Base-by-base conservation (phyloP, 2,113 vertebrate genomes). In the Lampris incognitus region DNA sequence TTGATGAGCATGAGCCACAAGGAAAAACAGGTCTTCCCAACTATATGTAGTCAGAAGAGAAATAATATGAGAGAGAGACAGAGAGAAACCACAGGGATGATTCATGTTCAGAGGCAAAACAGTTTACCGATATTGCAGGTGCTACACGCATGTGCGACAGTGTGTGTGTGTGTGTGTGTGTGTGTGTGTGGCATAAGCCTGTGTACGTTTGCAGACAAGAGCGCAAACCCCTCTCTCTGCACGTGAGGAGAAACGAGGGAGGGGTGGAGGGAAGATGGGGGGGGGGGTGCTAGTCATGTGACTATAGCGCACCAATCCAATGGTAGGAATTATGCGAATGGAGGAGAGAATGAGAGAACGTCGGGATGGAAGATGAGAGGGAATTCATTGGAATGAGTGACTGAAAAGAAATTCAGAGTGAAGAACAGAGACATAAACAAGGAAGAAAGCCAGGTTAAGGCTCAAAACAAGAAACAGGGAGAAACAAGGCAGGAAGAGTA, bases 221-320 rank as follows among this genome's bases (percentile, higher is more conserved):
- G 38, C 9, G 38, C 40, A 9, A 76, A 69, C 59, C 61, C 57
- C 57, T 59, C 66, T 63, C 64, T 70, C 70, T 79, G 71, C 87
- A 91, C 78, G 79, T 84, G 85, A 88, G 81, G 60, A 54, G 74
- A 86, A 56, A 71, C 38, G n/a, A 13, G 48, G 60, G 76, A 38
- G 9, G 5, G 58, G 74, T 1, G 9, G 54, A 37, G 24, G 68
- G 40, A 56, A 40, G 44, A 36, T 52, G 44, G 46, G 52, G 5
- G 40, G 36, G 10, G 7, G 11, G 57, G 67, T n/a, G 41, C 40
- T 2, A 0, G 62, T 55, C 88, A 87, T 62, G 76, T 89, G 91
- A 85, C 74, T 58, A 0, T 5, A 56, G 74, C 63, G 51, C 11
- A 59, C 74, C 82, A 83, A 86, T 68, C n/a, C 62, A 40, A 57